Evolutionary conservation across 2,888 invertebrate species (phyloP).

Genomic region (Apamea crenata): DNA sequence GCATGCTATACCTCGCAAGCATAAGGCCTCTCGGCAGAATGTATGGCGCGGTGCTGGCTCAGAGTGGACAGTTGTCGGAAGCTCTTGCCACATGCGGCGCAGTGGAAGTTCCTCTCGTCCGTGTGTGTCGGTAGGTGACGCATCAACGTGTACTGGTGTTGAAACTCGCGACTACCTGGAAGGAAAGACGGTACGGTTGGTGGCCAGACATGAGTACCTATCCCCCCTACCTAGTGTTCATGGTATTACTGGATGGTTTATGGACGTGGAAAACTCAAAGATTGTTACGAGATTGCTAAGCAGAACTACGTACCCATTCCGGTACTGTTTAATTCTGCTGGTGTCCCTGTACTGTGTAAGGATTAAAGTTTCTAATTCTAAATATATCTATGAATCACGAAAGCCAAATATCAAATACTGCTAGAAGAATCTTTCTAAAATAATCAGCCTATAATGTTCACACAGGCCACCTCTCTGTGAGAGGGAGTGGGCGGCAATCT

Average conservation of each 20-base stretch:
- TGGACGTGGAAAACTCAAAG: background rate
- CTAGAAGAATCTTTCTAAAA: background rate
- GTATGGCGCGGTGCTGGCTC: constrained; percentile 94
- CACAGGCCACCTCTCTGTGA: too few species aligned
- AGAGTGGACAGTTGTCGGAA: constrained; percentile 94
- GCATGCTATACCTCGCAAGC: constrained; percentile 90
- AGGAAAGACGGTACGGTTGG: background rate
- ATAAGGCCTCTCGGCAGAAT: constrained; percentile 94
- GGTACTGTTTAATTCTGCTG: background rate
- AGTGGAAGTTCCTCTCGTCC: constrained; percentile 94
- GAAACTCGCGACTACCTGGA: constrained; percentile 93
- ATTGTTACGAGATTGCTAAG: background rate
- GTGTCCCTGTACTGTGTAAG: background rate
- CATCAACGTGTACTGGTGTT: constrained; percentile 94
- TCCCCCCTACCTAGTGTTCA: background rate
- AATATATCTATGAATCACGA: background rate
- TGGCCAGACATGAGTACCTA: background rate
- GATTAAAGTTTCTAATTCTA: background rate
- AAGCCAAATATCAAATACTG: background rate
- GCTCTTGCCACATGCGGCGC: constrained; percentile 93
- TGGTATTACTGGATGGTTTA: background rate
- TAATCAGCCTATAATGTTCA: too few species aligned
- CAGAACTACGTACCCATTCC: background rate
- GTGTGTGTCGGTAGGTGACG: constrained; percentile 94
- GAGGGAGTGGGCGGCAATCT: too few species aligned